Conservation (phyloP, 2,797 vertebrate genomes). For the Zenarchopterus dispar region DNA sequence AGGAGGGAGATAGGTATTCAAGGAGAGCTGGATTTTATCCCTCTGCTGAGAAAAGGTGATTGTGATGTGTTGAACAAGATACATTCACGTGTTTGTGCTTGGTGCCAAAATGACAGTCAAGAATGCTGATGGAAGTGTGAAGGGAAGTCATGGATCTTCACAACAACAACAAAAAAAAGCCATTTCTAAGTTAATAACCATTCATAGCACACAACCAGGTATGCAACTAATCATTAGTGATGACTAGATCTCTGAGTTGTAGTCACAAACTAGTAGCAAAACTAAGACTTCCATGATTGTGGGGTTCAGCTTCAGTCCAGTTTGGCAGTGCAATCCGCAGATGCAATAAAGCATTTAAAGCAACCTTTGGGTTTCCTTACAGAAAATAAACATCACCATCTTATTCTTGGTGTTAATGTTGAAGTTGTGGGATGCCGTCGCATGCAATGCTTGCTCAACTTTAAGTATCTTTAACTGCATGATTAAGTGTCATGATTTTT, state of each 20-base stretch:
- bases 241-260: slow-evolving; percentile 59
- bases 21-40: slow-evolving; percentile 56
- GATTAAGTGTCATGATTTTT: slow-evolving; percentile 84
- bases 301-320: slow-evolving; percentile 31
- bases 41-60: slow-evolving; percentile 41
- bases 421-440: slow-evolving; percentile 74
- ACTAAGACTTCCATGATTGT: slow-evolving; percentile 78
- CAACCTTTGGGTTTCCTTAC: slow-evolving; percentile 42
- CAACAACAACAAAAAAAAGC: slow-evolving; percentile 61
- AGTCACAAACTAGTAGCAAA: slow-evolving; percentile 76
- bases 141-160: slow-evolving; percentile 69
- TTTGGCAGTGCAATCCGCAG: slow-evolving; percentile 31
- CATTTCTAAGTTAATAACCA: slow-evolving; percentile 79
- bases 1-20: slow-evolving; percentile 24
- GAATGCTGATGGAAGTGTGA: slow-evolving; percentile 40
- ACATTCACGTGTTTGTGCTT: slow-evolving; percentile 44
- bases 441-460: slow-evolving; percentile 86
- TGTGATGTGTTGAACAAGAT: slow-evolving; percentile 62
- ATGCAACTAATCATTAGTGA: slow-evolving; percentile 71
- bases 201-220: slow-evolving; percentile 79
- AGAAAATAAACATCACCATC: slow-evolving; percentile 29
- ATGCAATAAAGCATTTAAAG: slow-evolving; percentile 27
- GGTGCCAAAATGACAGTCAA: slow-evolving; percentile 81
- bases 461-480: slow-evolving; percentile 88
- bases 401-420: slow-evolving; percentile 18